Evolutionary conservation across 53 echinoderm and acorn worm species (phyloP).

Genomic region (Echinometra lucunter): DNA sequence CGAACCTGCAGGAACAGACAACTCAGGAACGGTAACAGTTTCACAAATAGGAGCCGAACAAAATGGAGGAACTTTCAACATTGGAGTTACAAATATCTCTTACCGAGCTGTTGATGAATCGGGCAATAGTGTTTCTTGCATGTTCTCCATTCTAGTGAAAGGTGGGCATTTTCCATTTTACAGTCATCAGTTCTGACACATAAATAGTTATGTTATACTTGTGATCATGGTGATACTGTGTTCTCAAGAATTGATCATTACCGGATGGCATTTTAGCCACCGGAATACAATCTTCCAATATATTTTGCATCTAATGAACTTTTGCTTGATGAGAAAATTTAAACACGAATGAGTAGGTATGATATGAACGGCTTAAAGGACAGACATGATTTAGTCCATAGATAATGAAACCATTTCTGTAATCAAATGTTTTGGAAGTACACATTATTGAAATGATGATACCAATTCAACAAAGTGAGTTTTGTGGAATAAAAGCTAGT

Average conservation of each 20-base stretch:
- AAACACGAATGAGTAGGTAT: neutral
- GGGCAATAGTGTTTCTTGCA: neutral
- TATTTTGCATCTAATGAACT: too few relatives aligned
- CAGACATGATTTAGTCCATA: neutral
- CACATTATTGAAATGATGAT: too few relatives aligned
- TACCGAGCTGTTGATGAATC: slow-evolving; percentile 33
- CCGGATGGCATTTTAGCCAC: neutral
- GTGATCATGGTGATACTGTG: neutral
- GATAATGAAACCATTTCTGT: too few relatives aligned
- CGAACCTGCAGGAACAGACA: slow-evolving; percentile 20
- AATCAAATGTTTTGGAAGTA: too few relatives aligned
- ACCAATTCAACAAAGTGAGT: too few relatives aligned
- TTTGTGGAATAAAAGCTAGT: too few relatives aligned
- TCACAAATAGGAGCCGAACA: neutral
- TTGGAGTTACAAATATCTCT: slow-evolving; percentile 14
- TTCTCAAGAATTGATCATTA: neutral
- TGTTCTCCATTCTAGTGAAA: neutral
- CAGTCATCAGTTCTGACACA: neutral
- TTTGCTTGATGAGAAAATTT: neutral
- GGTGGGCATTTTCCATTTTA: neutral
- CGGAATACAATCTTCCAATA: too few relatives aligned
- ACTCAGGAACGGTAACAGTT: slow-evolving; percentile 45
- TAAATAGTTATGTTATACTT: neutral
- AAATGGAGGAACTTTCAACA: slow-evolving; percentile 46
- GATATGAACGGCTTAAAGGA: neutral